Base-by-base conservation (phyloP, 53 echinoderm and acorn worm species). In the Echinometra lucunter region DNA sequence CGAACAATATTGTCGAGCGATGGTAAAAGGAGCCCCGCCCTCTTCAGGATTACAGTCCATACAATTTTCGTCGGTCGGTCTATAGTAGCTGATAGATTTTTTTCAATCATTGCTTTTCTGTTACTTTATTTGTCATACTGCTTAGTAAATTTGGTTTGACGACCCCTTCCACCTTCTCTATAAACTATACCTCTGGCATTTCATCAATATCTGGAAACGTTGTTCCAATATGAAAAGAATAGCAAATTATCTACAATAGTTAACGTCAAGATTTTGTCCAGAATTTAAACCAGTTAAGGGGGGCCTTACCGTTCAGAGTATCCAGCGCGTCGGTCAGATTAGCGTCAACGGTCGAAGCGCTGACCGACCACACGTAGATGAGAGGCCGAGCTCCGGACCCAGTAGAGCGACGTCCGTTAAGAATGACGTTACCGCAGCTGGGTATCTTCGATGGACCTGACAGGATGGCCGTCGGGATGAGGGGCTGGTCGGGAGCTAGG, bases 301-400 rank as follows among this genome's bases (percentile, higher is more conserved):
- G 17, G 27, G 85, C 49, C 95, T 94, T 93, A 98, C 98, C 91
- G 55, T 98, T 98, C 32, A 95, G 40, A 45, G 30, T 25, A 44
- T 67, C 55, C 3, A 98, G 66, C 0, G 89, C 96, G 19, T 74
- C 82, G 19, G 93, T 94, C n/a, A 97, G 95, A 15, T 75, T 30
- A 0, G 96, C 58, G 2, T 96, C 95, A 44, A 92, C 95, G 0
- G 96, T 96, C 1, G 27, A 28, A 38, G 66, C 42, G 83, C 98
- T 98, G 44, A 98, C 98, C 1, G 92, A 91, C 98, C 98, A 98
- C 67, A 44, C 25, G 83, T 94, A 98, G 32, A 95, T 95, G 92
- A 98, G 94, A n/a, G 94, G 88, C 13, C 98, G 94, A n/a, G 97
- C 98, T 16, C 98, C 98, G 34, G 97, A 96, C 9, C 98, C 98